Evolutionary conservation across 2,113 vertebrate species (phyloP), one percentile per base, ranked within the genome.

Genomic region (Limnothrissa miodon): DNA sequence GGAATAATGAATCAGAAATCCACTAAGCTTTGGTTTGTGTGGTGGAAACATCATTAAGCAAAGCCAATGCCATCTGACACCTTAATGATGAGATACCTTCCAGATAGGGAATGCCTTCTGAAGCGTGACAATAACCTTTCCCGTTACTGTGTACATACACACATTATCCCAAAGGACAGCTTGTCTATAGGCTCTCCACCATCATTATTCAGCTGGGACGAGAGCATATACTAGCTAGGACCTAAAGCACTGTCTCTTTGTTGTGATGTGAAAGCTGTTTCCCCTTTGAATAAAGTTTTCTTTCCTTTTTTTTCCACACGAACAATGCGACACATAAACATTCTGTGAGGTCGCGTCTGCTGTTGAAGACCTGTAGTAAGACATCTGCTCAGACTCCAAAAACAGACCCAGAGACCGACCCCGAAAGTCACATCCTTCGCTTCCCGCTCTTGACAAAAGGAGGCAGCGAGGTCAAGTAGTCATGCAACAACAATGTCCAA

Each of bases 111-210:
- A 89, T 89, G 90, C 86, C 89, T 91, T 91, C 86, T 90, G 89
- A 91, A 92, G 91, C 91, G 82, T 93, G 92, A 93, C 89, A 92
- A 92, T 93, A 94, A 93, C 93, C 92, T 93, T 93, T 93, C 92
- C 89, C 89, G 89, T 90, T 92, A 91, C 90, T 89, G 90, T 92
- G 93, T 94, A 92, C 90, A 90, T 88, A 88, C 85, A 85, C 86
- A 85, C 83, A 91, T 91, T 92, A 93, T 89, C 88, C 85, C 45
- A 81, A 45, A 39, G 88, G 90, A 92, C 91, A 92, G 90, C 88
- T 91, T 92, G 90, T 91, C 92, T 90, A 90, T 91, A 90, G 88
- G 86, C 78, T 83, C 89, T 82, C 85, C 4, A 44, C 85, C 83
- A 86, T 88, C 84, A 93, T 93, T 90, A 90, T 89, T 94, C 90